Evolutionary conservation across 2,113 vertebrate genomes (phyloP).

Genomic region (Illadopsis cleaveri): DNA sequence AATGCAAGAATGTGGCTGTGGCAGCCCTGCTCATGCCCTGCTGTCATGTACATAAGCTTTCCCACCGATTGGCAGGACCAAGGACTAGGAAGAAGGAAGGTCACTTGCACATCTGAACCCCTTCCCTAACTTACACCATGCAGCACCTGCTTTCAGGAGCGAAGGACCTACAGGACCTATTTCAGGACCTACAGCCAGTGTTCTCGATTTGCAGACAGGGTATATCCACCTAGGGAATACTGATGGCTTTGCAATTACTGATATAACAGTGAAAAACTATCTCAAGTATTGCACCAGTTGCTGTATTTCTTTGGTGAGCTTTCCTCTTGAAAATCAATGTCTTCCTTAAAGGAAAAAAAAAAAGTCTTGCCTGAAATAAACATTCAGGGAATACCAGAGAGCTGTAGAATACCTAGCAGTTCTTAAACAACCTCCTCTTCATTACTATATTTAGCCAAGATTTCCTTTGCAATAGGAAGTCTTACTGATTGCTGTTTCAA

Average conservation of each 20-base stretch:
- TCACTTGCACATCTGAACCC: not conserved
- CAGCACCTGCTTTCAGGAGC: not conserved
- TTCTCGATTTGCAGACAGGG: not conserved
- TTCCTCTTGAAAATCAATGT: not conserved
- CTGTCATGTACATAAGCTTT: not conserved
- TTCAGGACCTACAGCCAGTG: not conserved
- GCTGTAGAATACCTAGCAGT: not conserved
- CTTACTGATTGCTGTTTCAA: conserved; percentile 11
- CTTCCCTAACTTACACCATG: not conserved
- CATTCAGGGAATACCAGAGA: conserved; percentile 18
- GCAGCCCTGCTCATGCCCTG: not conserved
- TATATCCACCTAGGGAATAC: not conserved
- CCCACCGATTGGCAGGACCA: not conserved
- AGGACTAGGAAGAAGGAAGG: not conserved
- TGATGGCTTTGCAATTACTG: not conserved
- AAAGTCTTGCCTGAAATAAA: not conserved
- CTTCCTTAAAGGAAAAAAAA: not conserved
- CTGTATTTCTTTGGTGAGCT: not conserved
- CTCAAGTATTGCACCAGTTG: not conserved
- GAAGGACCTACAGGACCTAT: not conserved
- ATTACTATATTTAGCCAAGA: conserved; percentile 29
- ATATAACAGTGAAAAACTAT: not conserved
- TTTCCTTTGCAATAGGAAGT: not conserved
- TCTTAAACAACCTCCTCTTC: not conserved
- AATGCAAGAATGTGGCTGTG: rapidly evolving